phyloP scores from a whole-genome alignment of 2,113 vertebrate genomes.

The Genyomyrus donnyi region DNA sequence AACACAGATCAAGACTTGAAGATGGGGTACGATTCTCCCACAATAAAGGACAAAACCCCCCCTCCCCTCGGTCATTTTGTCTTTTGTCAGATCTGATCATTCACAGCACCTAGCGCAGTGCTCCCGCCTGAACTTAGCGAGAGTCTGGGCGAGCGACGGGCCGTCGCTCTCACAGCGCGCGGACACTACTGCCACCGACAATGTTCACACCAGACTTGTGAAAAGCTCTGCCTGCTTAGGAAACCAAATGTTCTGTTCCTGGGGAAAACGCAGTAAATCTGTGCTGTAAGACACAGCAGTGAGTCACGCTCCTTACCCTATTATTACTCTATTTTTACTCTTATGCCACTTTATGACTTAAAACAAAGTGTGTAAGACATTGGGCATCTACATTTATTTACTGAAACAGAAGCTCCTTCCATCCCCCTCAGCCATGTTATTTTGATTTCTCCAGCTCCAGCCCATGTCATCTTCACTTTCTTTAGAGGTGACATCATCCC shows the following conservation, averaged over 20 bases:
- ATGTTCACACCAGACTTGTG: slow-evolving; percentile 41
- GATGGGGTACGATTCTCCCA: background rate
- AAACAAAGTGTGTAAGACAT: background rate
- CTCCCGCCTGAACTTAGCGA: background rate
- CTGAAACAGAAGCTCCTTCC: background rate
- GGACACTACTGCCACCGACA: slow-evolving; percentile 16
- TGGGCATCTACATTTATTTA: background rate
- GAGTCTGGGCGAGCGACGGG: background rate
- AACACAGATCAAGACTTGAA: background rate
- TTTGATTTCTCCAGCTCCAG: background rate
- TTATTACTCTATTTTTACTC: slow-evolving; percentile 2
- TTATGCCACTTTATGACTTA: background rate
- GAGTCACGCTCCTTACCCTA: slow-evolving; percentile 24
- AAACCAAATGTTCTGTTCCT: slow-evolving; percentile 38
- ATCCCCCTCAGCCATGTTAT: background rate
- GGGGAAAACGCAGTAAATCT: slow-evolving; percentile 32
- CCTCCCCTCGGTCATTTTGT: background rate
- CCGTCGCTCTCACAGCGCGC: background rate
- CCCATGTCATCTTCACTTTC: background rate
- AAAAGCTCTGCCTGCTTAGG: slow-evolving; percentile 34
- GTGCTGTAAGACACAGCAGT: slow-evolving; percentile 33
- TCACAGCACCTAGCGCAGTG: background rate
- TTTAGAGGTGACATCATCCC: background rate
- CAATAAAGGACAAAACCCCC: background rate
- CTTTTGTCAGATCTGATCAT: background rate